Evolutionary conservation across 2,113 vertebrate species (phyloP), one percentile per base, ranked within the genome.

Genomic region (Gadus macrocephalus): DNA sequence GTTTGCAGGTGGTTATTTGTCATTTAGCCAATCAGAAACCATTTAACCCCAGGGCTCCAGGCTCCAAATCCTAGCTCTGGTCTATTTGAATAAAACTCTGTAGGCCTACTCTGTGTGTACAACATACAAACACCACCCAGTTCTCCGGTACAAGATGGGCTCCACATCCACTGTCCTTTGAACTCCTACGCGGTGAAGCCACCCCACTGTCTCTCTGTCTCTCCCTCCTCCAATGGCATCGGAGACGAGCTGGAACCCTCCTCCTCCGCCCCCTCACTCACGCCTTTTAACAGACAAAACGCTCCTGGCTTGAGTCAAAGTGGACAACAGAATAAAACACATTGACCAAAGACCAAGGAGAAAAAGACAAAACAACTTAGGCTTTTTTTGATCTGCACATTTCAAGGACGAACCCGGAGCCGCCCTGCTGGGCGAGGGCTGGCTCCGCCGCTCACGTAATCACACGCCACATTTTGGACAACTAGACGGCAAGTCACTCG

Each of bases 401-500:
- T 75, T 75, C 75, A 79, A 67, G 68, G 77, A 67, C 68, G 53
- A 64, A 77, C 66, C 70, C 53, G 69, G 69, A 64, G 62, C 28
- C 73, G 42, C 20, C 53, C 66, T 17, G 77, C 75, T 35, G 27
- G 56, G 64, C 15, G 75, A 61, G 75, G 42, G 62, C 27, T 62
- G 16, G 67, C 71, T 64, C 77, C 31, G 4, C 31, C 4, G 31
- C 31, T 35, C 31, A 35, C 72, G 62, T 12, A 53, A 76, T 78
- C 68, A 83, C 78, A 79, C 71, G 35, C 72, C 77, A 70, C 71
- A 68, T 69, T 49, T 49, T 9, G 42, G 42, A 7, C 2, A 9
- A 49, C 42, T 14, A 14, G 42, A 49, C 42, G 42, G 15, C 55
- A 17, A 58, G 66, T 80, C 80, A 80, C 70, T 67, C 83, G 74